A percentile compares a stretch with the other conserved stretches of the same genome.
Conservation (phyloP, 2,797 vertebrate genomes). For the Tenualosa ilisha region DNA sequence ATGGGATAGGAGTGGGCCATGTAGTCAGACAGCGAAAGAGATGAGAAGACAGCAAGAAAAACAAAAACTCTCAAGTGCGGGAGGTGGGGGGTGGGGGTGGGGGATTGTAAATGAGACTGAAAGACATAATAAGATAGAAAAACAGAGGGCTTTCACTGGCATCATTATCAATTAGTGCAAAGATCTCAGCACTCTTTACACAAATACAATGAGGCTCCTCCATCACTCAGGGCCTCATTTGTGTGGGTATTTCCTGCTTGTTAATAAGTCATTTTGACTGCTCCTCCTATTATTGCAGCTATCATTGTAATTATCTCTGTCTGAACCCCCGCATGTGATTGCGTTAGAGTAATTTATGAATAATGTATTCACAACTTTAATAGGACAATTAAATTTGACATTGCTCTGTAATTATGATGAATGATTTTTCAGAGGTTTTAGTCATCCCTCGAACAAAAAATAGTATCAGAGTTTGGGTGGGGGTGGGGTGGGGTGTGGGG, state of each 20-base stretch:
- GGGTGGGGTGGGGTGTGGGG: conserved; percentile 28
- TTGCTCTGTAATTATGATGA: conserved; percentile 71
- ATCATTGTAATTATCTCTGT: conserved; percentile 75
- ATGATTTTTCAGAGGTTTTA: conserved; percentile 45
- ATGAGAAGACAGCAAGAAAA: neutral
- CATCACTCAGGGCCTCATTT: conserved; percentile 76
- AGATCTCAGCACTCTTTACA: conserved; percentile 47
- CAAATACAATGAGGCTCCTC: conserved; percentile 46
- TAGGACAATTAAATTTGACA: conserved; percentile 66
- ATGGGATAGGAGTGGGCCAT: neutral
- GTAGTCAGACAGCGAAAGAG: neutral
- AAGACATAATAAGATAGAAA: neutral
- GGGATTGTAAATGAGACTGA: neutral
- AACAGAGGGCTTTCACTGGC: conserved; percentile 28
- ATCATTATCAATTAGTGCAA: conserved; percentile 59
- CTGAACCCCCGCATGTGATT: conserved; percentile 66
- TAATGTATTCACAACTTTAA: conserved; percentile 64
- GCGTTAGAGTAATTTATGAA: conserved; percentile 67
- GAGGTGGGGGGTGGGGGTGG: neutral
- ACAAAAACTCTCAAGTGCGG: no score
- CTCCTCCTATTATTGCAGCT: conserved; percentile 73
- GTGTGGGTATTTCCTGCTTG: conserved; percentile 70
- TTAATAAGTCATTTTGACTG: conserved; percentile 77
- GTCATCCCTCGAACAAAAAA: neutral
- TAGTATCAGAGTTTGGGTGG: neutral